phyloP scores from a whole-genome alignment of 2,113 vertebrate species.

The Oenanthe oenanthe region DNA sequence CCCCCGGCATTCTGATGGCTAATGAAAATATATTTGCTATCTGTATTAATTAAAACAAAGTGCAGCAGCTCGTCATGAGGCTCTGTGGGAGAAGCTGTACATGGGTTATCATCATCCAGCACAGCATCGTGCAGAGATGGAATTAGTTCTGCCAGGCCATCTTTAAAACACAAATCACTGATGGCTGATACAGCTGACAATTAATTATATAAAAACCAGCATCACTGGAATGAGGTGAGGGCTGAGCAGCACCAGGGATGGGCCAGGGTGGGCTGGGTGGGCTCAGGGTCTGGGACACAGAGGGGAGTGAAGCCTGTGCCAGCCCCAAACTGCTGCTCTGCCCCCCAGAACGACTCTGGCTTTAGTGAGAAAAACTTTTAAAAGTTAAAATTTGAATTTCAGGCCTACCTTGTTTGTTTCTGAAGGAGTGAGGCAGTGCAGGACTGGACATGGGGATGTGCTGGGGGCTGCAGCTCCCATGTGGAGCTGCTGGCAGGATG shows the following conservation, averaged over 20 bases:
- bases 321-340: background rate
- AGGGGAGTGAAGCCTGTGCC: fast-evolving
- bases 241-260: background rate
- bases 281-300: fast-evolving
- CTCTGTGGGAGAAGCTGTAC: background rate
- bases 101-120: constrained; percentile 22
- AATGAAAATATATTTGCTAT: constrained; percentile 51
- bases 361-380: fast-evolving
- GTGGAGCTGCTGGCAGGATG: background rate
- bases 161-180: constrained; percentile 22
- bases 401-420: background rate
- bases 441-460: fast-evolving
- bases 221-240: fast-evolving
- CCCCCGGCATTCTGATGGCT: background rate
- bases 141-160: constrained; percentile 46
- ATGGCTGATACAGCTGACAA: constrained; percentile 12
- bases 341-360: fast-evolving
- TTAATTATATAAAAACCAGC: background rate
- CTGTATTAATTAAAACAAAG: constrained; percentile 67
- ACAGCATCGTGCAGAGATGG: background rate
- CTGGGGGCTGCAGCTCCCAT: background rate
- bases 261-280: background rate
- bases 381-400: background rate
- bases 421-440: background rate
- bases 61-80: background rate